A percentile compares a stretch with the other conserved stretches of the same genome.
phyloP scores from a whole-genome alignment of 2,797 vertebrate species.

The Ciconia nigra region DNA sequence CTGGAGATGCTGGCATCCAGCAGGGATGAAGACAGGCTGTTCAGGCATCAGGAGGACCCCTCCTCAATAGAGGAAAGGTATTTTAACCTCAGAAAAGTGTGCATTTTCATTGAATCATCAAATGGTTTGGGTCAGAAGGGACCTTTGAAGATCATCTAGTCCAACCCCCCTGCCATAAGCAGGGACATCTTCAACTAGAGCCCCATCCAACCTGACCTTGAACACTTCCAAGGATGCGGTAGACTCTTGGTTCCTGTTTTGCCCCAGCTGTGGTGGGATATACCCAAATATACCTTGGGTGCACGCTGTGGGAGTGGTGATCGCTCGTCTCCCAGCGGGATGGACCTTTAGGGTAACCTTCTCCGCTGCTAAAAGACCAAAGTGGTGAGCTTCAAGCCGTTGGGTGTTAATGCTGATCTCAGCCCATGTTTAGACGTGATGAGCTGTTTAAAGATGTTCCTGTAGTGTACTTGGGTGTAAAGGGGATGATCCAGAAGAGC shows the following conservation, averaged over 20 bases:
- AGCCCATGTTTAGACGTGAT: neutral
- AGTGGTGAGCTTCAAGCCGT: neutral
- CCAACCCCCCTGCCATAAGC: neutral
- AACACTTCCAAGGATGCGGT: neutral
- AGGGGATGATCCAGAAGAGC: neutral
- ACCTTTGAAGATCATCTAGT: neutral
- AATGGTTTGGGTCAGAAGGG: neutral
- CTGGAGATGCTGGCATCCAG: neutral
- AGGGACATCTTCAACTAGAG: neutral
- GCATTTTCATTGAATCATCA: rapidly evolving
- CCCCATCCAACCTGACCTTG: neutral
- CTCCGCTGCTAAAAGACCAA: neutral
- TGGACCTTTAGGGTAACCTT: neutral
- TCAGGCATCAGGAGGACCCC: neutral
- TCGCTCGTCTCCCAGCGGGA: neutral
- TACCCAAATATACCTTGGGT: neutral
- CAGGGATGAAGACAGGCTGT: neutral
- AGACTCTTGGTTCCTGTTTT: neutral
- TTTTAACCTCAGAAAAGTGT: neutral
- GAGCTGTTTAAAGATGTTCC: neutral
- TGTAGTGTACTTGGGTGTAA: no score
- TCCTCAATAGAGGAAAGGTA: neutral
- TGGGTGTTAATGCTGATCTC: neutral
- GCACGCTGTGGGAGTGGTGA: neutral
- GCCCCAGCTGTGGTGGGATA: neutral